Evolutionary conservation across 2,888 invertebrate species (phyloP), one percentile per base, ranked within the genome.

Genomic region (Acleris cristana): DNA sequence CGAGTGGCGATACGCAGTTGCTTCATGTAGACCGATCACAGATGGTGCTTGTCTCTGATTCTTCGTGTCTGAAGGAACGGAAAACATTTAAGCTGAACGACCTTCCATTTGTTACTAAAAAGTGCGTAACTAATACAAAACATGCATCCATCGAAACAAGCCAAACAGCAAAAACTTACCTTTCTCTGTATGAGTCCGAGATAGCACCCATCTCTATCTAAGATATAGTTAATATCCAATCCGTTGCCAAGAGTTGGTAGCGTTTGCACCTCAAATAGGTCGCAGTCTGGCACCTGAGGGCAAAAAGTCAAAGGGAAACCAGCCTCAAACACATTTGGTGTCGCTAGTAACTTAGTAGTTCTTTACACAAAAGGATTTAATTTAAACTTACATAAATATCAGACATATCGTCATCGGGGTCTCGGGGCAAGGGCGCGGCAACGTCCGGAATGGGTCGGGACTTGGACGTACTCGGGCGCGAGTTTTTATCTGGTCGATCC

Each of bases 161-260:
- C n/a, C 8, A 48, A 48, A 48, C 7, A 48, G 18, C 2, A 23
- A 26, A 45, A 21, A 73, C 76, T 74, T 71, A 95, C 95, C 92
- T 96, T 96, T 74, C 96, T 92, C 79, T 95, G 95, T 64, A 96
- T 91, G 10, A 95, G 88, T 3, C 95, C 94, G 55, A 96, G 88
- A 78, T 94, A 96, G 76, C 95, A 95, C 3, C 96, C 96, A 74
- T 95, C 94, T 74, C 89, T 83, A 49, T 92, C 93, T 51, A 91
- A 75, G 68, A 92, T 92, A 71, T 90, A 90, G 73, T 92, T 89
- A 48, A 90, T 88, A 69, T 92, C 90, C 61, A 93, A 75, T 40
- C 92, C 93, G 68, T 91, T 92, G 19, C 92, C 89, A 21, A 93
- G 74, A 70, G 83, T 86, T 3, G 96, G 95, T 62, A 96, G 83